Percentiles rank a stretch among this genome's conserved stretches.
These are phyloP conservation scores for Opisthograptis luteolata DNA, from an alignment of 2,888 invertebrate genomes.

Conservation along the genomic window DNA sequence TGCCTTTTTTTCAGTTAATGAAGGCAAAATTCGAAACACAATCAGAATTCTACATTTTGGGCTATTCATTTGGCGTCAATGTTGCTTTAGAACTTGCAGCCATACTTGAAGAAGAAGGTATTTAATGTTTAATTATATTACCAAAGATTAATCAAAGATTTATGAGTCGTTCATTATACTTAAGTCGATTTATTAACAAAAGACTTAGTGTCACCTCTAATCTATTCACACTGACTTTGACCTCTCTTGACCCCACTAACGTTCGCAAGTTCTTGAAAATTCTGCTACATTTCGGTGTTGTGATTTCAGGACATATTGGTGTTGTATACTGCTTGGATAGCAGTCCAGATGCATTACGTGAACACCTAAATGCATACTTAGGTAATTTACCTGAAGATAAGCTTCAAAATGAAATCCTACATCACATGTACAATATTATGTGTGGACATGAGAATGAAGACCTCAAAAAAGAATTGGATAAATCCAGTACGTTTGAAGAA, in stretches of 20 bases:
- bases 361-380: constrained; percentile 49
- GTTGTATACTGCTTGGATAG: constrained; percentile 59
- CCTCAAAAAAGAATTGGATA: constrained; percentile 37
- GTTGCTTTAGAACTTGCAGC: constrained; percentile 61
- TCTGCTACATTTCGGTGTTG: background rate
- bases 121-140: constrained; percentile 34
- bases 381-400: constrained; percentile 44
- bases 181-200: too few species aligned
- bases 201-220: too few species aligned
- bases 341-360: constrained; percentile 55
- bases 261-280: background rate
- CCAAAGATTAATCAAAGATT: too few species aligned
- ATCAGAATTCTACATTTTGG: constrained; percentile 52
- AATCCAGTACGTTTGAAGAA: constrained; percentile 38
- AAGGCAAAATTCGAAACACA: constrained; percentile 42
- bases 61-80: constrained; percentile 61
- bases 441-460: constrained; percentile 33
- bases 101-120: constrained; percentile 63
- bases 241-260: too few species aligned
- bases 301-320: constrained; percentile 53
- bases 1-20: constrained; percentile 33
- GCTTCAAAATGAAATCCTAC: constrained; percentile 47
- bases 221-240: background rate
- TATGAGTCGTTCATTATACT: too few species aligned
- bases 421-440: constrained; percentile 47